Evolutionary conservation across 2,888 invertebrate species (phyloP), one percentile per base, ranked within the genome.

Genomic region (Abrostola triplasia): DNA sequence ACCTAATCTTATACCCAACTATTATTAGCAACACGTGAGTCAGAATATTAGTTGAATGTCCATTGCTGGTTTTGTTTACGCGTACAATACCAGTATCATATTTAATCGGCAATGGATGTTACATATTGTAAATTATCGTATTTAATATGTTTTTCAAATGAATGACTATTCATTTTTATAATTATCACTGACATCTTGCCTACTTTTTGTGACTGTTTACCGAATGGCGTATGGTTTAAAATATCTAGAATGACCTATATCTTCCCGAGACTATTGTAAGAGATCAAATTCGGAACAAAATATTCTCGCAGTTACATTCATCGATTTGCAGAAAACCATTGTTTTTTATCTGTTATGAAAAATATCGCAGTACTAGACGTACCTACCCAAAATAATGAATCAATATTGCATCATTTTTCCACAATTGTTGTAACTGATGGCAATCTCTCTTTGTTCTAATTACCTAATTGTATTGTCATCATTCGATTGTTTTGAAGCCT

Each of bases 51-150:
- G 63, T 75, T 69, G 56, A 24, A 59, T 49, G 38, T 69, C 37
- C 70, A 70, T 53, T 69, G 55, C 70, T 50, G 13, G 54, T 74
- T 52, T 58, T 37, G 70, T 56, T 70, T 50, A 42, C 41, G 41
- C 6, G 13, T 47, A 42, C 41, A 57, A 57, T 70, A 59, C 47
- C 54, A 41, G 11, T 47, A 37, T 51, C 24, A 36, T 56, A 64
- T 55, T 72, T 55, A 72, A 61, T 50, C 48, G 49, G 41, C 50
- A 76, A 76, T 65, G 72, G 48, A 65, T 60, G 57, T 40, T 50
- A 59, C 54, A 42, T 59, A 75, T 63, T 70, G 54, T 54, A 60
- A 64, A 57, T 64, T 13, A 44, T 38, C 50, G 40, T 37, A n/a
- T n/a, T 50, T 6, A 24, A 54, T n/a, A 59, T 59, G 49, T 37